Evolutionary conservation across 2,797 vertebrate species (phyloP).

Genomic region (Phrynocephalus vlangalii): DNA sequence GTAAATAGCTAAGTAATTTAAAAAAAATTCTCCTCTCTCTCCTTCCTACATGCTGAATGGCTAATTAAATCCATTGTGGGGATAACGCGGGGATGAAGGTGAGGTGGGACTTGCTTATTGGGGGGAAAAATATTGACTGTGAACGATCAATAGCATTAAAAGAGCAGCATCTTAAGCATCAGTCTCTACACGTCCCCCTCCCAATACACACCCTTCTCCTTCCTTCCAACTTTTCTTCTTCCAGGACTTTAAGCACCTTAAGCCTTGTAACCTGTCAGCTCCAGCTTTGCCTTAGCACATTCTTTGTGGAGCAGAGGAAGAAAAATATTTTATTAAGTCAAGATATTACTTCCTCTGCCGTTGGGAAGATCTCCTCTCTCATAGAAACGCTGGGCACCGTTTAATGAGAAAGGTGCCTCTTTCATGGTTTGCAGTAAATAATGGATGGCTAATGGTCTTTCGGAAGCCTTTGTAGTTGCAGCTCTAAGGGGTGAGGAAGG

Average conservation of each 20-base stretch:
- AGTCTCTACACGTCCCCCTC: slow-evolving; percentile 51
- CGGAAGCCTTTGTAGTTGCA: slow-evolving; percentile 55
- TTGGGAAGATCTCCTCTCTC: slow-evolving; percentile 37
- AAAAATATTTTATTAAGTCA: slow-evolving; percentile 36
- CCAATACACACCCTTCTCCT: background rate
- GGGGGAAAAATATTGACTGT: slow-evolving; percentile 69
- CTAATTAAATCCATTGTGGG: slow-evolving; percentile 68
- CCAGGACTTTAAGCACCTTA: slow-evolving; percentile 61
- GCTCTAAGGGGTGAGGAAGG: slow-evolving; percentile 44
- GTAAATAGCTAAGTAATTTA: background rate
- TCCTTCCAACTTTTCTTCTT: slow-evolving; percentile 41
- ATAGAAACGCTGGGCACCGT: slow-evolving; percentile 54
- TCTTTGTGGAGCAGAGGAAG: background rate
- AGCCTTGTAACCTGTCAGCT: slow-evolving; percentile 61
- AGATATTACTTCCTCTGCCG: slow-evolving; percentile 47
- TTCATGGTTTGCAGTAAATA: slow-evolving; percentile 60
- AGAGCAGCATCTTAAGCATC: slow-evolving; percentile 67
- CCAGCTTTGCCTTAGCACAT: slow-evolving; percentile 24
- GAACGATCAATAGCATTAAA: slow-evolving; percentile 71
- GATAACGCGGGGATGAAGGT: slow-evolving; percentile 65
- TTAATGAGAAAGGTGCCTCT: slow-evolving; percentile 60
- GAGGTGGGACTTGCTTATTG: slow-evolving; percentile 71
- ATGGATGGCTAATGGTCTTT: slow-evolving; percentile 69
- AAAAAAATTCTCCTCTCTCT: slow-evolving; percentile 50
- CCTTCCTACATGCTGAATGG: slow-evolving; percentile 38